Evolutionary conservation across 53 echinoderm and acorn worm species (phyloP).

Genomic region (Paracentrotus lividus): DNA sequence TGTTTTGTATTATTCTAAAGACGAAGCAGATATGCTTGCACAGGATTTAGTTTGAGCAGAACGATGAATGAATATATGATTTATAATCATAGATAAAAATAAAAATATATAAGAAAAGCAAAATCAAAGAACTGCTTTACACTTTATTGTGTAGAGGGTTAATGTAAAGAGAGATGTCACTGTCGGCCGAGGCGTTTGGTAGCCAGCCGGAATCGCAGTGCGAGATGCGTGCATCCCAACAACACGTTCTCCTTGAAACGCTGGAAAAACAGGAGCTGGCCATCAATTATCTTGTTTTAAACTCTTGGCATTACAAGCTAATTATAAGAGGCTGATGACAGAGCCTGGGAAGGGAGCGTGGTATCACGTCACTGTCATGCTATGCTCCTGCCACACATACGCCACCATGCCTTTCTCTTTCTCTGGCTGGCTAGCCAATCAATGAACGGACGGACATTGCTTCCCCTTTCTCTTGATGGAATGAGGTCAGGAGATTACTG

Average conservation of each 20-base stretch:
- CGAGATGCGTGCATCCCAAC: not conserved
- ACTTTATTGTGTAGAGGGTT: not conserved
- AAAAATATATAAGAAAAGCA: not conserved
- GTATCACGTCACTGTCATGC: conserved; percentile 49
- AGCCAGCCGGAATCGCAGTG: not conserved
- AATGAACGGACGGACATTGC: conserved; percentile 58
- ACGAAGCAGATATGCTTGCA: too few relatives aligned
- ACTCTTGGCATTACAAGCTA: conserved; percentile 13
- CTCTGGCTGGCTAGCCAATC: not conserved
- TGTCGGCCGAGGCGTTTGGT: not conserved
- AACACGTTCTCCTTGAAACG: conserved; percentile 48
- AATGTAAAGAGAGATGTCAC: not conserved
- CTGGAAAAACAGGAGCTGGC: conserved; percentile 25
- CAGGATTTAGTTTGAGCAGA: too few relatives aligned
- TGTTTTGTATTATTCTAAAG: too few relatives aligned
- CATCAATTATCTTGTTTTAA: conserved; percentile 41
- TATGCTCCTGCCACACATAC: not conserved
- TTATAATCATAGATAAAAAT: not conserved
- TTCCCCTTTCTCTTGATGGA: conserved; percentile 22
- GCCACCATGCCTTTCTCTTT: not conserved
- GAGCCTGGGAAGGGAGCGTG: not conserved
- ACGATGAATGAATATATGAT: too few relatives aligned
- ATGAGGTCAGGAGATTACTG: conserved; percentile 25
- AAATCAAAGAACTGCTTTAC: not conserved
- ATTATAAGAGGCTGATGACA: conserved; percentile 49